Conservation (phyloP, 1,140 invertebrate genomes). For the Pseudomyrmex flavicornis region DNA sequence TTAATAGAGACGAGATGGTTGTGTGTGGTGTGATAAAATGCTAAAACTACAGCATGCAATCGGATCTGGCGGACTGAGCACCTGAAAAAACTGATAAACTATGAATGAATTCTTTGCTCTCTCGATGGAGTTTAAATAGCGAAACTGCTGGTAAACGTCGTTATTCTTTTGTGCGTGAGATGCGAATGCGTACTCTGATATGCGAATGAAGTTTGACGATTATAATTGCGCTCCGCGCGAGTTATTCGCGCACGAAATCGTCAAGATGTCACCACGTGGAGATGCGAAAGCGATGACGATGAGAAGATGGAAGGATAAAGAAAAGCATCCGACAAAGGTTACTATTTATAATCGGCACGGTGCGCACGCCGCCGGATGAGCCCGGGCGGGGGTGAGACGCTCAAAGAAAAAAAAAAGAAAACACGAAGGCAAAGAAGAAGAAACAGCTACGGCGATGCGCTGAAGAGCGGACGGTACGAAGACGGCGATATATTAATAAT, state of each 20-base stretch:
- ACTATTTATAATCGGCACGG: slow-evolving; percentile 82
- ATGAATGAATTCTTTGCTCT: background rate
- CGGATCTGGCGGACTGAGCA: background rate
- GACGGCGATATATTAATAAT: slow-evolving; percentile 83
- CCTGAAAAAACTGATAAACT: slow-evolving; percentile 6
- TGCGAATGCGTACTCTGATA: too few species aligned
- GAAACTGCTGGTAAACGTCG: background rate
- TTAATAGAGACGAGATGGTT: slow-evolving; percentile 5
- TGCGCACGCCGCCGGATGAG: slow-evolving; percentile 64
- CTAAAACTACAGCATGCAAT: background rate
- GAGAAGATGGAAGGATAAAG: slow-evolving; percentile 71
- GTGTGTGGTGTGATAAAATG: background rate
- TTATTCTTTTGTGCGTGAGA: background rate
- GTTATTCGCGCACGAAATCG: slow-evolving; percentile 36
- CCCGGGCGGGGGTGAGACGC: slow-evolving; percentile 61
- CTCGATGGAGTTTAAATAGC: background rate
- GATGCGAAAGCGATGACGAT: slow-evolving; percentile 63
- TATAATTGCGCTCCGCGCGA: slow-evolving; percentile 14
- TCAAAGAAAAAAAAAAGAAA: slow-evolving; percentile 11
- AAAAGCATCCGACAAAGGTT: slow-evolving; percentile 81
- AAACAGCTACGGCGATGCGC: slow-evolving; percentile 41
- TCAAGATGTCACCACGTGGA: slow-evolving; percentile 28
- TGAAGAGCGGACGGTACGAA: slow-evolving; percentile 59
- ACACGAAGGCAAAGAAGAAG: slow-evolving; percentile 29
- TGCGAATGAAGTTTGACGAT: background rate